A percentile compares a stretch with the other conserved stretches of the same genome.
Conservation (phyloP, 2,888 invertebrate genomes). For the Apodemia zela region DNA sequence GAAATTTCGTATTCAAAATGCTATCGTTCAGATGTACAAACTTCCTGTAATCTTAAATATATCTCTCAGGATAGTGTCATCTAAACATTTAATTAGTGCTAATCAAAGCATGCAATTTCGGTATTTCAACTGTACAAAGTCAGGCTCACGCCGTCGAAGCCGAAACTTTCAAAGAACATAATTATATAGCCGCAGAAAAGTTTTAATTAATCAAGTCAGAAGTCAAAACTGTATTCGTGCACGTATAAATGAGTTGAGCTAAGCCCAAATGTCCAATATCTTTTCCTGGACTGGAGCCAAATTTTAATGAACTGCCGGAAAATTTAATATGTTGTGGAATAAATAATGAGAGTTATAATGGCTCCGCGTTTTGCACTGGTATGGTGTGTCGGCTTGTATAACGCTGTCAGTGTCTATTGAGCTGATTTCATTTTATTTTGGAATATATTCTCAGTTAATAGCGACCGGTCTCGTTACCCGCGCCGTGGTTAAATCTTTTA, state of each 20-base stretch:
- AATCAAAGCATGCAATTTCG: conserved; percentile 2
- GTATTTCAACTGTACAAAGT: conserved; percentile 2
- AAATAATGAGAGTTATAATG: conserved; percentile 52
- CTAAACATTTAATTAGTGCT: conserved; percentile 10
- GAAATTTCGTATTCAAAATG: too few relatives aligned
- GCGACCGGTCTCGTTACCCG: background rate
- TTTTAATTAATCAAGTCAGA: conserved; percentile 41
- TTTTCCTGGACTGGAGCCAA: conserved; percentile 35
- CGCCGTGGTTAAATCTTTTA: too few relatives aligned
- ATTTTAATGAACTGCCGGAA: conserved; percentile 38
- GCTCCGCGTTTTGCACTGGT: background rate
- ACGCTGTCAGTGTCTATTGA: background rate
- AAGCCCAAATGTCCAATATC: conserved; percentile 36
- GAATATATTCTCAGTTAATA: background rate
- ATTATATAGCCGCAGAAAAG: conserved; percentile 35
- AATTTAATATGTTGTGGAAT: conserved; percentile 45
- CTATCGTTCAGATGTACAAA: too few relatives aligned
- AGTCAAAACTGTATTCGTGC: conserved; percentile 35
- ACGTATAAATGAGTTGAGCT: conserved; percentile 33
- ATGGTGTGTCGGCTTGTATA: conserved; percentile 8
- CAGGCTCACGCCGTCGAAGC: background rate
- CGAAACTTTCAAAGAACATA: conserved; percentile 14
- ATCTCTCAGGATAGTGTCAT: background rate
- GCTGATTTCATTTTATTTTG: background rate
- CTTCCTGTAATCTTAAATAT: too few relatives aligned